A percentile compares a stretch with the other conserved stretches of the same genome.
phyloP scores from a whole-genome alignment of 2,888 invertebrate genomes.

The Zaprionus lineosus region DNA sequence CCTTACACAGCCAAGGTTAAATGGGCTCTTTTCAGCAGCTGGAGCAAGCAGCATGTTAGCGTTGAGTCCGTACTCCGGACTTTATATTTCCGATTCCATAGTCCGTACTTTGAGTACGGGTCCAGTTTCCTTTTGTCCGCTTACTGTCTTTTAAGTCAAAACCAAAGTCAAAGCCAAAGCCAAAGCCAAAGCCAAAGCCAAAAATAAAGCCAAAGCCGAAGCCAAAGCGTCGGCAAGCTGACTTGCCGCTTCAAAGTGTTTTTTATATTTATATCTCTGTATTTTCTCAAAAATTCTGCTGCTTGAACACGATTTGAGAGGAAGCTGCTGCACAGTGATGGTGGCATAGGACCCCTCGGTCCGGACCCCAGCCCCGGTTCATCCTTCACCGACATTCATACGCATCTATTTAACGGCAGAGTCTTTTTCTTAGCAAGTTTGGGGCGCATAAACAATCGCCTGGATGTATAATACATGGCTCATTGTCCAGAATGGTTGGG shows the following conservation, averaged over 20 bases:
- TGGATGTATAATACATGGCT: constrained; percentile 49
- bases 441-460: constrained; percentile 52
- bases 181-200: too few relatives aligned
- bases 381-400: neutral
- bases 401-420: constrained; percentile 27
- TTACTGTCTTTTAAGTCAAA: too few relatives aligned
- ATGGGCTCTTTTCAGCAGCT: constrained; percentile 39
- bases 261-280: constrained; percentile 19
- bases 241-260: constrained; percentile 11
- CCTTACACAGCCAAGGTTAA: constrained; percentile 71
- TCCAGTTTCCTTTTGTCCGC: too few relatives aligned
- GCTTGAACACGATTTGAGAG: constrained; percentile 61
- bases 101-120: too few relatives aligned
- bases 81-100: constrained; percentile 17
- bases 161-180: too few relatives aligned
- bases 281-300: constrained; percentile 38
- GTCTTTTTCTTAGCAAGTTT: constrained; percentile 29
- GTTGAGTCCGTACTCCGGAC: constrained; percentile 11
- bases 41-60: constrained; percentile 53
- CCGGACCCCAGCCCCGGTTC: neutral
- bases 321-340: constrained; percentile 19
- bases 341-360: too few relatives aligned
- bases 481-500: constrained; percentile 31
- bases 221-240: constrained; percentile 23
- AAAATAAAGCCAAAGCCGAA: too few relatives aligned